Conservation (phyloP, 1,140 invertebrate genomes). For the Sminthurides bifidus region DNA sequence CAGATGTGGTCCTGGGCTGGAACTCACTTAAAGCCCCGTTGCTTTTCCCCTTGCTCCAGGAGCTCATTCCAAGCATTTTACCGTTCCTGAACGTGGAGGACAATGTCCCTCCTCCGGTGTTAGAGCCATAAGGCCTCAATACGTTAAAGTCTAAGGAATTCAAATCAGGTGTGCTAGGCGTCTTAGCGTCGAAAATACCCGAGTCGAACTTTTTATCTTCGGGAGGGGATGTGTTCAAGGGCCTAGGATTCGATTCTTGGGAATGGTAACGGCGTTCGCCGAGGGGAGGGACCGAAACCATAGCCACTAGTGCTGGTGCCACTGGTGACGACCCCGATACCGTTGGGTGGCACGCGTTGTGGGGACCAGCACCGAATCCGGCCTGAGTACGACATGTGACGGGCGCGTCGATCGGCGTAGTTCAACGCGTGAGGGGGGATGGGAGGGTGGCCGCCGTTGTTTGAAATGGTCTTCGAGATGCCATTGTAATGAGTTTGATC, state of each 20-base stretch:
- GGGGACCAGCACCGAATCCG: conserved; percentile 31
- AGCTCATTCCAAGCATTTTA: neutral
- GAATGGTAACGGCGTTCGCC: conserved; percentile 36
- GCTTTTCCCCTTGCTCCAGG: conserved; percentile 16
- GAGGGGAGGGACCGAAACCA: conserved; percentile 41
- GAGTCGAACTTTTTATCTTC: neutral
- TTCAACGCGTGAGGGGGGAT: conserved; percentile 27
- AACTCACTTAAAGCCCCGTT: conserved; percentile 17
- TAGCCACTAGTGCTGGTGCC: conserved; percentile 53
- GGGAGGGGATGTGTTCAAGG: neutral
- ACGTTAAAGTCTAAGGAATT: conserved; percentile 7
- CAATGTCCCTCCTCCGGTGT: neutral
- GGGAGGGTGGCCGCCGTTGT: neutral
- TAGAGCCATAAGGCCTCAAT: neutral
- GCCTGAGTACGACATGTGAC: conserved; percentile 38
- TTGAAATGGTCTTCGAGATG: neutral
- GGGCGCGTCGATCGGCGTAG: conserved; percentile 38
- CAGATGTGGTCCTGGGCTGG: conserved; percentile 20
- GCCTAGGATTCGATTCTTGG: neutral
- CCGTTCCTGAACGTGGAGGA: neutral
- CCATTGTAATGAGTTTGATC: conserved; percentile 32
- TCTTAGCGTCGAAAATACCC: neutral
- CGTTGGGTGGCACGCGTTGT: conserved; percentile 1
- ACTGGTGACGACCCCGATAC: conserved; percentile 41
- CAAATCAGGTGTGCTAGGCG: neutral